Conservation (phyloP, 2,888 invertebrate genomes). For the Cynaeus angustus region DNA sequence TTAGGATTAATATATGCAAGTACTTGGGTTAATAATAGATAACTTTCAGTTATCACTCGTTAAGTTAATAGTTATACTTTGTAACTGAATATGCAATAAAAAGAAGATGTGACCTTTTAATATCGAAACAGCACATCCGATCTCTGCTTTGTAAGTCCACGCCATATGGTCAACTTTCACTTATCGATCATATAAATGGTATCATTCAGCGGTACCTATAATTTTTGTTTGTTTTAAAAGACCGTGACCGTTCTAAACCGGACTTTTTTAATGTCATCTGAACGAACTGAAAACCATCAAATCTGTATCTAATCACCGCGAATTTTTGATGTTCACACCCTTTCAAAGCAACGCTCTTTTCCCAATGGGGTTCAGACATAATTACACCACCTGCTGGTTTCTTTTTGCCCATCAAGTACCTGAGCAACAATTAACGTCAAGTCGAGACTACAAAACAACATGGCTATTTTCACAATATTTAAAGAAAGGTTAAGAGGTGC, state of each 20-base stretch:
- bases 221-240: slow-evolving; percentile 1
- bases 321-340: slow-evolving; percentile 38
- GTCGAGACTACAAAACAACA: background rate
- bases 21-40: too few relatives aligned
- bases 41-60: too few relatives aligned
- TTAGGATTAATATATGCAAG: too few relatives aligned
- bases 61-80: too few relatives aligned
- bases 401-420: slow-evolving; percentile 14
- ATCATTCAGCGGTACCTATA: background rate
- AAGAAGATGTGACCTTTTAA: slow-evolving; percentile 26
- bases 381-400: slow-evolving; percentile 35
- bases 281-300: background rate
- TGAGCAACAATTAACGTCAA: slow-evolving; percentile 13
- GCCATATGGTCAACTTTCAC: slow-evolving; percentile 42
- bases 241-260: slow-evolving; percentile 34
- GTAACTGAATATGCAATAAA: background rate
- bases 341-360: slow-evolving; percentile 1
- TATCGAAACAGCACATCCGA: slow-evolving; percentile 6
- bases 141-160: background rate
- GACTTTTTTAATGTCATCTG: slow-evolving; percentile 35
- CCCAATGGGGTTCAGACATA: slow-evolving; percentile 37
- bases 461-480: slow-evolving; percentile 10
- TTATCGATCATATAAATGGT: slow-evolving; percentile 3
- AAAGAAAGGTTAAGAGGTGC: slow-evolving; percentile 3
- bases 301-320: slow-evolving; percentile 6